Percentiles rank a stretch among this genome's conserved stretches.
Conservation (phyloP, 2,888 invertebrate species). For the Sipunculus nudus region DNA sequence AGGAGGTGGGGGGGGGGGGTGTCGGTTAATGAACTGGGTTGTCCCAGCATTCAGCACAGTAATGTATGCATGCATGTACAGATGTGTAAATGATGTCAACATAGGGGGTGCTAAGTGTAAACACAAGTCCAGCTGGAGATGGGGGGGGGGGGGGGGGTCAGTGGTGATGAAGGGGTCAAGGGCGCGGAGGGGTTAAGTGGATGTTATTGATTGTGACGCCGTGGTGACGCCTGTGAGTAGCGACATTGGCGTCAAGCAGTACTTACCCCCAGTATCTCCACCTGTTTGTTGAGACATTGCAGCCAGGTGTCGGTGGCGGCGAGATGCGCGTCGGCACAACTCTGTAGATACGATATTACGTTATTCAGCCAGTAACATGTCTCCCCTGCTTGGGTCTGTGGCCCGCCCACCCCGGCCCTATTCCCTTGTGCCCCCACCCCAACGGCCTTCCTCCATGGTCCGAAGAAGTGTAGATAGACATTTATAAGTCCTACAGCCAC, state of each 20-base stretch:
- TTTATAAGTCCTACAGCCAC: conserved; percentile 54
- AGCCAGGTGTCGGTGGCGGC: conserved; percentile 66
- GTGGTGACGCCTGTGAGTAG: conserved; percentile 60
- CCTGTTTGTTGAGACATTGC: conserved; percentile 65
- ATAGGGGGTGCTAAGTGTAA: too few species aligned
- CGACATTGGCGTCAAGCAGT: too few species aligned
- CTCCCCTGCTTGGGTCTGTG: conserved; percentile 39
- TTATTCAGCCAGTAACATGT: conserved; percentile 62
- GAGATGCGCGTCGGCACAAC: conserved; percentile 56
- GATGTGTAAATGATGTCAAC: too few species aligned
- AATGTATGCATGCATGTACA: too few species aligned
- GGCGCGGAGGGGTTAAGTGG: too few species aligned
- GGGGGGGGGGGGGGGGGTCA: too few species aligned
- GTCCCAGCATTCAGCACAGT: too few species aligned
- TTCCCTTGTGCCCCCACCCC: neutral
- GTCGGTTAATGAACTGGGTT: too few species aligned
- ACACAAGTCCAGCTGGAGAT: too few species aligned
- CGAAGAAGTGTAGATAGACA: conserved; percentile 55
- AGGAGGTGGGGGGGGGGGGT: too few species aligned
- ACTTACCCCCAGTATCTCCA: conserved; percentile 53
- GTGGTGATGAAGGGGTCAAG: too few species aligned
- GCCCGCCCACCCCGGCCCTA: neutral
- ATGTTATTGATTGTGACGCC: too few species aligned
- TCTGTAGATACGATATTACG: conserved; percentile 60
- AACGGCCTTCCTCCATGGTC: conserved; percentile 16